A percentile compares a stretch with the other conserved stretches of the same genome.
Conservation (phyloP, 2,888 invertebrate species). For the Drosophila pseudotalamancana region DNA sequence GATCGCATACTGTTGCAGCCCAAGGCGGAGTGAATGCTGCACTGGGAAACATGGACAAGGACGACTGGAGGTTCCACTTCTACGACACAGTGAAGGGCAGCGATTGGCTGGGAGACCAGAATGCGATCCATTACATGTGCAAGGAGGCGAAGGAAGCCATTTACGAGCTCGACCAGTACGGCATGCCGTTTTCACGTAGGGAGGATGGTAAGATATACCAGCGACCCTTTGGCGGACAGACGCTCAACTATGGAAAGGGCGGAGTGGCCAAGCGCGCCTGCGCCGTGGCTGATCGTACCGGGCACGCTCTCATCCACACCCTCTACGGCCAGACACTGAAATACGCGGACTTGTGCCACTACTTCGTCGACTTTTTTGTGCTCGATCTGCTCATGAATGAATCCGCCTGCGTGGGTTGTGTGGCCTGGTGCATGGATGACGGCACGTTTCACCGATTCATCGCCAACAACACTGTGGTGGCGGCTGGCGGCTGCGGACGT, state of each 20-base stretch:
- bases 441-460: slow-evolving; percentile 94
- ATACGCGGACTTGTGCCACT: slow-evolving; percentile 97
- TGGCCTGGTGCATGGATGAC: slow-evolving; percentile 97
- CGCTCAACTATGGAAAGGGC: slow-evolving; percentile 97
- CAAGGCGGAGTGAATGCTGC: slow-evolving; percentile 99
- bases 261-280: slow-evolving; percentile 98
- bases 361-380: slow-evolving; percentile 99
- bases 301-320: slow-evolving; percentile 98
- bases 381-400: slow-evolving; percentile 98
- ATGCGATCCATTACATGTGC: slow-evolving; percentile 99
- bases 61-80: slow-evolving; percentile 98
- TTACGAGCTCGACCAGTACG: slow-evolving; percentile 94
- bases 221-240: slow-evolving; percentile 98
- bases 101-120: slow-evolving; percentile 99
- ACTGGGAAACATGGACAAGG: slow-evolving; percentile 94
- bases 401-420: slow-evolving; percentile 94
- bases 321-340: slow-evolving; percentile 97
- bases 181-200: slow-evolving; percentile 99
- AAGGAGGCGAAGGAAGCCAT: slow-evolving; percentile 93
- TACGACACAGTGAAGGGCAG: slow-evolving; percentile 99
- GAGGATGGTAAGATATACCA: slow-evolving; percentile 98
- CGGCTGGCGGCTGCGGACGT: slow-evolving; percentile 94
- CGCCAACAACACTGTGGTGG: slow-evolving; percentile 88
- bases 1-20: slow-evolving; percentile 99
- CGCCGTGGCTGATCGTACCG: slow-evolving; percentile 97